Evolutionary conservation across 1,140 invertebrate genomes (phyloP).

Genomic region (Neuroterus valhalla): DNA sequence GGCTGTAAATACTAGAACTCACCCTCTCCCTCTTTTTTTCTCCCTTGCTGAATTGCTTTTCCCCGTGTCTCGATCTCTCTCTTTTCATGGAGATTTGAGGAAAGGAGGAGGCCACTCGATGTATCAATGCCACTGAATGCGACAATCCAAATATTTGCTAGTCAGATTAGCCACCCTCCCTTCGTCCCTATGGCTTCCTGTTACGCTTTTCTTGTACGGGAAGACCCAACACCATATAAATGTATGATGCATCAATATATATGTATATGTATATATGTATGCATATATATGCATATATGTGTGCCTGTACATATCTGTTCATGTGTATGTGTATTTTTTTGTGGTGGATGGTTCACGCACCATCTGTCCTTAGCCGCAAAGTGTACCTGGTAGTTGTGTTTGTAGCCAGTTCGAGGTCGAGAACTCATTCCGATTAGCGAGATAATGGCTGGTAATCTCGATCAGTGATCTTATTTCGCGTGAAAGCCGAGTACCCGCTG

Average conservation of each 20-base stretch:
- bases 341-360: constrained; percentile 5
- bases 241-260: neutral
- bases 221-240: constrained; percentile 1
- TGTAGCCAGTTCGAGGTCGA: constrained; percentile 20
- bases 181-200: constrained; percentile 52
- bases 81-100: constrained; percentile 35
- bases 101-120: constrained; percentile 58
- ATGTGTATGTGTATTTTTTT: neutral
- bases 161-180: constrained; percentile 67
- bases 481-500: constrained; percentile 51
- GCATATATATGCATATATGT: neutral
- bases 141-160: constrained; percentile 75
- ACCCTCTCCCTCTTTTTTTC: constrained; percentile 39
- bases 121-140: constrained; percentile 69
- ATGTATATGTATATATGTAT: neutral
- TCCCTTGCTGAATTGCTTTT: constrained; percentile 32
- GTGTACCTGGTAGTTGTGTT: constrained; percentile 22
- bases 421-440: constrained; percentile 55
- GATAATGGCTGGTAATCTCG: constrained; percentile 56
- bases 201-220: constrained; percentile 43
- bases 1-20: constrained; percentile 50
- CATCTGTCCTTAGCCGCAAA: constrained; percentile 45
- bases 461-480: constrained; percentile 57
- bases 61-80: constrained; percentile 35
- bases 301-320: neutral